Evolutionary conservation across 37 sponge, comb jelly and placozoan species (phyloP).

Genomic region (Cliona cf. orientalis): DNA sequence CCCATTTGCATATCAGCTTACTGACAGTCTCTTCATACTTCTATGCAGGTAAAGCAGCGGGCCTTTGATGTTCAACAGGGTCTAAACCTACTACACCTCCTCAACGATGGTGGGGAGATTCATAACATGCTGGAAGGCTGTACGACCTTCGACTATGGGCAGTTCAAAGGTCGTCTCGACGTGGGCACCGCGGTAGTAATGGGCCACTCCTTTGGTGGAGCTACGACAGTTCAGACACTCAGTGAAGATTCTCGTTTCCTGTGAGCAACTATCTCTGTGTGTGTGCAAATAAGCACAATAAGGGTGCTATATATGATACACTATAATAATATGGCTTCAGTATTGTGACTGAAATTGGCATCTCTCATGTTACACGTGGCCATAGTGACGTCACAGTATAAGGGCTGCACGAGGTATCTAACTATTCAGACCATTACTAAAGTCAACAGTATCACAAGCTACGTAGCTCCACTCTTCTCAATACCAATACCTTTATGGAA

Average conservation of each 20-base stretch:
- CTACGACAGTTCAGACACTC: conserved; percentile 64
- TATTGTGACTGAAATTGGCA: not conserved
- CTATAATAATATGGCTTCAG: not conserved
- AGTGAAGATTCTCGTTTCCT: conserved; percentile 63
- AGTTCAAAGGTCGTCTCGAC: conserved; percentile 68
- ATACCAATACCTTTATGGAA: no score
- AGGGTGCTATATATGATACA: no score
- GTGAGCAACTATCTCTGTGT: conserved; percentile 22
- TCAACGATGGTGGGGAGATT: conserved; percentile 54
- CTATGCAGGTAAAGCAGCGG: conserved; percentile 33
- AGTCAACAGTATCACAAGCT: no score
- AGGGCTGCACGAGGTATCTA: no score
- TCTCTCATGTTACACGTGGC: no score
- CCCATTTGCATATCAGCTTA: not conserved
- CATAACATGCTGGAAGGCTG: conserved; percentile 44
- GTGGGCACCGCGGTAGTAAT: conserved; percentile 52
- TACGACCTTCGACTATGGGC: conserved; percentile 43
- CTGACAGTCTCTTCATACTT: not conserved
- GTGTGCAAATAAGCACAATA: not conserved
- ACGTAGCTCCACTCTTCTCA: no score
- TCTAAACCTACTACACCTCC: conserved; percentile 48
- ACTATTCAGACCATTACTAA: no score
- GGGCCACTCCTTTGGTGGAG: conserved; percentile 85
- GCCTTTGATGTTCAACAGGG: conserved; percentile 23
- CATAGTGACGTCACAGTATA: no score